phyloP scores from a whole-genome alignment of 2,888 invertebrate species.

The Drosophila kanekoi region DNA sequence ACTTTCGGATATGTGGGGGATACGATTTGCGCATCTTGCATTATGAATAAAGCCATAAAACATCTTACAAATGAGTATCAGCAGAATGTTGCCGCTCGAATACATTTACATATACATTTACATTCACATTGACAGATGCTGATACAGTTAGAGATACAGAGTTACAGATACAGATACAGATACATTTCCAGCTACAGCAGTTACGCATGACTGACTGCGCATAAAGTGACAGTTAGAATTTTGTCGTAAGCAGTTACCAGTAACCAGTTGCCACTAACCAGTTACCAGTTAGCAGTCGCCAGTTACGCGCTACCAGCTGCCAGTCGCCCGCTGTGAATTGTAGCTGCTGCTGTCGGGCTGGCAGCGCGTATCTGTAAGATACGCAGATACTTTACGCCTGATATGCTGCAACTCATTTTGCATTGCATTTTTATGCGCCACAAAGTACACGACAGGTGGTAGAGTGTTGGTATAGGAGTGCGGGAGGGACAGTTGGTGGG shows the following conservation, averaged over 20 bases:
- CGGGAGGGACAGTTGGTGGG: not conserved
- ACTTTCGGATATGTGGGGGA: conserved; percentile 19
- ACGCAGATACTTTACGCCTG: conserved; percentile 60
- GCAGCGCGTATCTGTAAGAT: conserved; percentile 41
- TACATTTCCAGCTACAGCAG: conserved; percentile 5
- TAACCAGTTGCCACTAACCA: not conserved
- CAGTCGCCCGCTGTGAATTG: not conserved
- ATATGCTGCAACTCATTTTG: conserved; percentile 58
- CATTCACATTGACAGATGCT: not conserved
- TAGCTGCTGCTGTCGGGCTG: conserved; percentile 1
- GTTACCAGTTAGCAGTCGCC: conserved; percentile 22
- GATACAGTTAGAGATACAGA: not conserved
- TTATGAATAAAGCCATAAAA: conserved; percentile 66
- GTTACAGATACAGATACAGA: conserved; percentile 6
- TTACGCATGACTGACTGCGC: conserved; percentile 47
- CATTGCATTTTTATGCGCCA: conserved; percentile 43
- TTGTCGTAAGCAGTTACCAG: conserved; percentile 35
- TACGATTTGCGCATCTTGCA: conserved; percentile 25
- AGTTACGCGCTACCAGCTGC: not conserved
- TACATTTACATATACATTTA: conserved; percentile 9
- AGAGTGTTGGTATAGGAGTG: conserved; percentile 9
- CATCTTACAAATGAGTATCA: conserved; percentile 31
- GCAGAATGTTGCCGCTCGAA: conserved; percentile 1
- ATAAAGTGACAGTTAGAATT: conserved; percentile 58
- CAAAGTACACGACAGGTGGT: conserved; percentile 16